Conservation (phyloP, 2,888 invertebrate species). For the Cheilosia urbana region DNA sequence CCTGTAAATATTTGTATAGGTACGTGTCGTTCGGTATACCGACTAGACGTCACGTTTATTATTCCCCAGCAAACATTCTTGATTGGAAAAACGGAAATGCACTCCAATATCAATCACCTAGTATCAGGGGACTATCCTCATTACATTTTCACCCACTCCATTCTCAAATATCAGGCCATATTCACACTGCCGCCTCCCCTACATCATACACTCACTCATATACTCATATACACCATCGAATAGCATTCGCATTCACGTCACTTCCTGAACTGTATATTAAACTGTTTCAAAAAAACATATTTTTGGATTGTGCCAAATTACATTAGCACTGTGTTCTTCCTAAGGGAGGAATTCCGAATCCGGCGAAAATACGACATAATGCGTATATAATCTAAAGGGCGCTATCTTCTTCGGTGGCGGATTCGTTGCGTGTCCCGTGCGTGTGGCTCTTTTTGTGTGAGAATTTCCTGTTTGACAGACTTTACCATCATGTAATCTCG, state of each 20-base stretch:
- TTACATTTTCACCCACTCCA: constrained; percentile 13
- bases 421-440: constrained; percentile 17
- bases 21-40: too few species aligned
- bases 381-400: constrained; percentile 65
- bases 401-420: constrained; percentile 35
- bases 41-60: too few species aligned
- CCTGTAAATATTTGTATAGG: too few species aligned
- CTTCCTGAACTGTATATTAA: constrained; percentile 46
- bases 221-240: background rate
- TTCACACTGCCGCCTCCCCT: background rate
- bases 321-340: constrained; percentile 39
- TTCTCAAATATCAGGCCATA: background rate
- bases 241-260: constrained; percentile 24
- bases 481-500: constrained; percentile 59
- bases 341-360: constrained; percentile 56
- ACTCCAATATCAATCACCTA: background rate
- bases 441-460: constrained; percentile 40
- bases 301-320: constrained; percentile 65
- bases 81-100: background rate
- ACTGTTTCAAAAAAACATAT: constrained; percentile 63
- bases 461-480: constrained; percentile 71
- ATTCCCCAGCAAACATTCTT: background rate
- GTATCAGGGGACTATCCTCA: constrained; percentile 1
- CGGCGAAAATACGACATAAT: constrained; percentile 61
- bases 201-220: background rate